Conservation (phyloP, 2,888 invertebrate genomes). For the Bedellia somnulentella region DNA sequence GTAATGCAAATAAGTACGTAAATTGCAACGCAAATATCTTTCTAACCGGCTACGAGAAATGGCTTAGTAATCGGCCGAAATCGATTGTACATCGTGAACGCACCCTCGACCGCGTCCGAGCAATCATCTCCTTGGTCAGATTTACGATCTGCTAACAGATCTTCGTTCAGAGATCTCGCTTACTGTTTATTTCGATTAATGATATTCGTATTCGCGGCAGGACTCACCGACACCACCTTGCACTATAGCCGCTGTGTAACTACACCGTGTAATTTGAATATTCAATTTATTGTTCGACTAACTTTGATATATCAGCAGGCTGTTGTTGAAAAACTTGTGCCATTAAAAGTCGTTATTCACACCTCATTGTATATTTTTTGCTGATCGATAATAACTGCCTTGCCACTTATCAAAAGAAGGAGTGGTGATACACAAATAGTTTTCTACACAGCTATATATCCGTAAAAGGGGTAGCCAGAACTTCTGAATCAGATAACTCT, state of each 20-base stretch:
- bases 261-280: constrained; percentile 3
- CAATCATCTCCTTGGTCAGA: constrained; percentile 14
- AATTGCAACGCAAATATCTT: constrained; percentile 41
- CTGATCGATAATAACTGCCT: too few relatives aligned
- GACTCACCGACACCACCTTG: too few relatives aligned
- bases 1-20: constrained; percentile 42
- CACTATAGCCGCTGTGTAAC: background rate
- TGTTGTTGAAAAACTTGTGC: too few relatives aligned
- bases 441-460: too few relatives aligned
- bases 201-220: background rate
- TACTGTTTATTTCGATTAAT: constrained; percentile 8
- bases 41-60: constrained; percentile 32
- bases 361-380: too few relatives aligned
- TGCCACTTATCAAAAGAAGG: too few relatives aligned
- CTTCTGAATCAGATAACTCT: too few relatives aligned
- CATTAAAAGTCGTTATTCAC: too few relatives aligned
- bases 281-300: constrained; percentile 4
- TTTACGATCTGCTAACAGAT: constrained; percentile 32
- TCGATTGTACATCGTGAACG: constrained; percentile 23
- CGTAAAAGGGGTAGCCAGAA: too few relatives aligned
- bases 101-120: constrained; percentile 14
- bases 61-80: constrained; percentile 37
- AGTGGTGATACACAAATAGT: too few relatives aligned
- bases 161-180: constrained; percentile 12
- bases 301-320: too few relatives aligned